Evolutionary conservation across 2,888 invertebrate genomes (phyloP), one percentile per base, ranked within the genome.

Genomic region (Opisthograptis luteolata): DNA sequence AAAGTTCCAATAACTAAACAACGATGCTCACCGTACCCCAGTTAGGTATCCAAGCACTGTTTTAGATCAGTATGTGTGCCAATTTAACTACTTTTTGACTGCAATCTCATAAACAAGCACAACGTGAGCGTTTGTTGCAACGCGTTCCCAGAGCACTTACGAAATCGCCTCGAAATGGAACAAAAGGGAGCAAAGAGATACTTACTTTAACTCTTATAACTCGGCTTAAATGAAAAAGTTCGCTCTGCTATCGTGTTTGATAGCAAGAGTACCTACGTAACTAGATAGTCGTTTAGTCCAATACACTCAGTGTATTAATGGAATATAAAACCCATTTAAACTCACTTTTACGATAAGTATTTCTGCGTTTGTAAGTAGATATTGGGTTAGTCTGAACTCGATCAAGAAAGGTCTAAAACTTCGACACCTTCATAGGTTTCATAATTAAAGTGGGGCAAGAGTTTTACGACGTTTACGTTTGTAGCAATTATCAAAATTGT

Each of bases 101-200:
- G 51, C 42, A 46, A 40, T 50, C 40, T 44, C 39, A 41, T 57
- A 57, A 57, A 57, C 53, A 57, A 46, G 10, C 42, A n/a, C 9
- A 13, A 10, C 17, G 15, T 3, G 22, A 31, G n/a, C 20, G 27
- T 28, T 37, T 17, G 49, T 34, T 39, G 39, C 43, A 44, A 39
- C 49, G n/a, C 31, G 27, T 43, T 42, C 48, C 30, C 43, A 22
- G 20, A 43, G 50, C 44, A 45, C 50, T 51, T 51, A 44, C 40
- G 44, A 51, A 51, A 51, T 49, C 42, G 31, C 42, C 10, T 14
- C 13, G 31, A 43, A 48, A 8, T 42, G 30, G 49, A 49, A 39
- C 43, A 43, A 37, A 42, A 22, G 25, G 30, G 27, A 22, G 24
- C 22, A 3, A 4, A 8, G 4, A 25, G 25, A 25, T 41, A 35